Evolutionary conservation across 2,113 vertebrate genomes (phyloP).

Genomic region (Coracopsis vasa): DNA sequence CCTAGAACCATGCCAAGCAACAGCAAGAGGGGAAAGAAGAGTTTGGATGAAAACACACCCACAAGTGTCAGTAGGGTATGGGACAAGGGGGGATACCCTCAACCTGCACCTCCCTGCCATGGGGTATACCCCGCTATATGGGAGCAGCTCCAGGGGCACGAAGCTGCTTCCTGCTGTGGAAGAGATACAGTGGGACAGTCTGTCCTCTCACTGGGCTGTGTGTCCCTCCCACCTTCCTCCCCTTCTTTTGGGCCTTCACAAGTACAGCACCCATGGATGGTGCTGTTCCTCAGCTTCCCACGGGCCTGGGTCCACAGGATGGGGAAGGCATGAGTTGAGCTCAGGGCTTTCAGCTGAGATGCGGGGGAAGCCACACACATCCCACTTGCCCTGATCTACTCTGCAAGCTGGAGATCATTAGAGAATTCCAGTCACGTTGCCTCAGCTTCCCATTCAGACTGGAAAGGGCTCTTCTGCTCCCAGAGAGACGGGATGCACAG

Average conservation of each 20-base stretch:
- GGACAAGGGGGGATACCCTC: not conserved
- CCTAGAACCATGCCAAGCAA: fast-evolving
- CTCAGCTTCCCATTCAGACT: not conserved
- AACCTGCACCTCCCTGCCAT: not conserved
- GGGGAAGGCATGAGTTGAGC: too few relatives aligned
- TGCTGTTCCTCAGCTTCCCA: not conserved
- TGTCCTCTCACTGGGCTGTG: too few relatives aligned
- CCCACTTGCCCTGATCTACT: not conserved
- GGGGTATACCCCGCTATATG: fast-evolving
- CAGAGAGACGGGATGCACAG: fast-evolving
- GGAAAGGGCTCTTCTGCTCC: not conserved
- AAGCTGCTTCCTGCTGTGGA: not conserved
- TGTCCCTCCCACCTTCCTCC: not conserved
- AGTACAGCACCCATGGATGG: not conserved
- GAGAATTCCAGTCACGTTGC: not conserved
- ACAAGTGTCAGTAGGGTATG: not conserved
- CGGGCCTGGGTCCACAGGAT: fast-evolving
- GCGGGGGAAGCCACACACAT: not conserved
- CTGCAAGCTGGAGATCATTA: not conserved
- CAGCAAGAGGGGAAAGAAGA: not conserved
- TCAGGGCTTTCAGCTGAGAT: not conserved
- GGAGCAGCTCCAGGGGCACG: not conserved
- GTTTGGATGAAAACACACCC: not conserved
- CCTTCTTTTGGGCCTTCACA: not conserved
- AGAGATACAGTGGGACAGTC: not conserved